Evolutionary conservation across 1,140 invertebrate genomes (phyloP), one percentile per base, ranked within the genome.

Genomic region (Bombus impatiens): DNA sequence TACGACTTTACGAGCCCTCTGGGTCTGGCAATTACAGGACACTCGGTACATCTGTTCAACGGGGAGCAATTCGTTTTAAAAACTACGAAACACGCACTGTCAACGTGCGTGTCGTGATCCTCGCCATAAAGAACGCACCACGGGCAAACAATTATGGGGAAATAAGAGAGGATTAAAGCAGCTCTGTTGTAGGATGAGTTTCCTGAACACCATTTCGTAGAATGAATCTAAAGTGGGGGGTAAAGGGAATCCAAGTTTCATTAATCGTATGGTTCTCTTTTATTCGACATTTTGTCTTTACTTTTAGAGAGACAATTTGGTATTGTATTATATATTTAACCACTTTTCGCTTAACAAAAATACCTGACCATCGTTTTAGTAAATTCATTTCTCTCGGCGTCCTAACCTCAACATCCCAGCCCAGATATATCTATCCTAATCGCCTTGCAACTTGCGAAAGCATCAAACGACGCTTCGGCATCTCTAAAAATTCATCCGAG

Each of bases 81-180:
- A 85, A 57, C 59, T n/a, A 35, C 35, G 37, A n/a, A 68, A 47
- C 82, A 85, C 77, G 78, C 53, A 62, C 44, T 57, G 47, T 65
- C 37, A 25, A 75, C 71, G 78, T 67, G 67, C 65, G 62, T 78
- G 81, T 40, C 72, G 57, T 62, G 68, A 84, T 78, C 81, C 40
- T 62, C 12, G 82, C 59, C 57, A 70, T 82, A 89, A 85, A 76
- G 76, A 90, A 87, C 65, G 15, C 13, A 35, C 15, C 65, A 0
- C 6, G 32, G 13, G 2, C 15, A 35, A 67, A 35, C 65, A 6
- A 67, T 35, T 32, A 32, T 0, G 32, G 32, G 65, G 40, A 77
- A 25, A 78, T 68, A 44, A 86, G n/a, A 67, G 15, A 67, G n/a
- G 84, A 90, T 84, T 90, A 88, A 86, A 88, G 74, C 13, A 71